Evolutionary conservation across 2,888 invertebrate genomes (phyloP).

Genomic region (Steinernema scapterisci): DNA sequence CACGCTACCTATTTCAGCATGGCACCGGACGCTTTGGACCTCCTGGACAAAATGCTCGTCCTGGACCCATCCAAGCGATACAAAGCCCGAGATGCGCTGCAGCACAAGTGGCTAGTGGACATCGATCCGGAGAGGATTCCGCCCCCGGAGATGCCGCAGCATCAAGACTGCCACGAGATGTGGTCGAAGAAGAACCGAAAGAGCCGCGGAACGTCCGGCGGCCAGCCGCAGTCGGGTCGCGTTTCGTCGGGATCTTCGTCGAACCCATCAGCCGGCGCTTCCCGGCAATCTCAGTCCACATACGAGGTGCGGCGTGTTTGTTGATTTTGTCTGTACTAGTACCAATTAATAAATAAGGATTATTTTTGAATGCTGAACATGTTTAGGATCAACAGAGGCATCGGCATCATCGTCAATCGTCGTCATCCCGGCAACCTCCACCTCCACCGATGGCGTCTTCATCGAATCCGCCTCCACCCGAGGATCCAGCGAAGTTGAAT

Average conservation of each 20-base stretch:
- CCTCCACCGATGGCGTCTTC: no score
- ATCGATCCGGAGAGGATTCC: constrained; percentile 78
- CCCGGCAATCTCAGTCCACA: background rate
- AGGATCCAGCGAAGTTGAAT: no score
- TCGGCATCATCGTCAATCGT: no score
- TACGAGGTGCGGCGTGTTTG: background rate
- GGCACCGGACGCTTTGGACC: constrained; percentile 68
- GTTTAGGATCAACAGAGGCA: no score
- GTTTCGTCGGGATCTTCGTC: background rate
- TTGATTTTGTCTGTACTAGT: no score
- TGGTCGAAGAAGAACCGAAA: constrained; percentile 82
- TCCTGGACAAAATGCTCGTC: constrained; percentile 79
- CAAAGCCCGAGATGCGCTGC: constrained; percentile 89
- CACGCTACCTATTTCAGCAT: constrained; percentile 71
- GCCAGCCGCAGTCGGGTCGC: background rate
- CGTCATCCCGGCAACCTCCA: no score
- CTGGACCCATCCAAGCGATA: constrained; percentile 91
- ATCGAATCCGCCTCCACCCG: no score
- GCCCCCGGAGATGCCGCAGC: constrained; percentile 73
- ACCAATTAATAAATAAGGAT: no score
- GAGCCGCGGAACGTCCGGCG: background rate
- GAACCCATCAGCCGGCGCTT: background rate
- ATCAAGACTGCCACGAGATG: constrained; percentile 96
- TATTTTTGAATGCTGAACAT: no score
- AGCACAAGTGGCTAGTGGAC: constrained; percentile 87